phyloP scores from a whole-genome alignment of 2,888 invertebrate genomes.

The Dryomyza anilis region DNA sequence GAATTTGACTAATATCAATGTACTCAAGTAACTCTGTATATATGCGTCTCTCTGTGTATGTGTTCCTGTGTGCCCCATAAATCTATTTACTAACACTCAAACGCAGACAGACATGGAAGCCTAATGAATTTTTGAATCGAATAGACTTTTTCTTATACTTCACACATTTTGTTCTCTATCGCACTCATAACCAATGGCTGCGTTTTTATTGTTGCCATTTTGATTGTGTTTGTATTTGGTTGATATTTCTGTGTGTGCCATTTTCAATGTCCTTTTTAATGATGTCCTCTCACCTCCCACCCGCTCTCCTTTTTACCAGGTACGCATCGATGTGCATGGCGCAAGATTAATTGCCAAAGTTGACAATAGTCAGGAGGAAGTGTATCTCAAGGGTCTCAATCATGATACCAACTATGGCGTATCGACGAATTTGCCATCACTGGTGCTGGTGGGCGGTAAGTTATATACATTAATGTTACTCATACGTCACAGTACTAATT shows the following conservation, averaged over 20 bases:
- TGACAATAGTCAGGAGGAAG: conserved; percentile 82
- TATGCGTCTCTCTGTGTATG: not conserved
- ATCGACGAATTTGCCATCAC: conserved; percentile 82
- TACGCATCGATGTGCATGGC: conserved; percentile 84
- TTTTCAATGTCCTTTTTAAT: conserved; percentile 6
- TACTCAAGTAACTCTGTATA: too few relatives aligned
- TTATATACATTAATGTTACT: not conserved
- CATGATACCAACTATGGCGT: conserved; percentile 87
- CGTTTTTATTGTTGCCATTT: not conserved
- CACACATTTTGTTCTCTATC: conserved; percentile 42
- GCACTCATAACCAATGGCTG: not conserved
- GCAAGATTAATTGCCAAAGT: conserved; percentile 83
- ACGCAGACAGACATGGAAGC: not conserved
- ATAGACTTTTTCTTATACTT: conserved; percentile 39
- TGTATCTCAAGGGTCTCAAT: conserved; percentile 80
- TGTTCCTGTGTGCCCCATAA: conserved; percentile 2
- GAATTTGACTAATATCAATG: too few relatives aligned
- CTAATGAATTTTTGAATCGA: conserved; percentile 7
- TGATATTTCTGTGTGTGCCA: conserved; percentile 10
- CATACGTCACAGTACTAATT: not conserved
- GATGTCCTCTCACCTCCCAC: not conserved
- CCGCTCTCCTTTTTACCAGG: conserved; percentile 54
- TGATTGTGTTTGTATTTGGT: conserved; percentile 6
- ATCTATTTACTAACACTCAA: not conserved
- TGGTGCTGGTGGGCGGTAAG: conserved; percentile 86